Base-by-base conservation (phyloP, 1,140 invertebrate species). In the Halictus rubicundus region DNA sequence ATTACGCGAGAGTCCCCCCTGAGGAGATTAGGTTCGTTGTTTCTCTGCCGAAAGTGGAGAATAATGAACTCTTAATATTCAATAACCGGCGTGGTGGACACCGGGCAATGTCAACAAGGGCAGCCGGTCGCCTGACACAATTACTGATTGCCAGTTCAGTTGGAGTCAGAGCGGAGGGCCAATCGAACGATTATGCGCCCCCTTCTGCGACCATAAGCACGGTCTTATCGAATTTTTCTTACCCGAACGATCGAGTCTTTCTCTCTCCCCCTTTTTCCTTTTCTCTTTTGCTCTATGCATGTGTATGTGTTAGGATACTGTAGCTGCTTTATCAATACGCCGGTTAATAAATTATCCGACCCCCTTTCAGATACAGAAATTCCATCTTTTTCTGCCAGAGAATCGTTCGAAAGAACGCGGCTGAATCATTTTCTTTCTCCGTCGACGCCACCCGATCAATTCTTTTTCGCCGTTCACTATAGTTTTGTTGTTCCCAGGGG, bases 321-420 rank as follows among this genome's bases (percentile, higher is more conserved):
- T 61, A 59, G 52, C 39, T 9, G 21, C 10, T 54, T 84, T 85
- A 85, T 81, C 83, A 25, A 19, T 64, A 14, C 49, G 76, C 59
- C 74, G 70, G 70, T 70, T 80, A 75, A 86, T 86, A 86, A 86
- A 86, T 85, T 79, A 85, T 69, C 74, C 79, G 66, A 25, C 72
- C 73, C 21, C n/a, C 19, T 39, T 27, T 19, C 4, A 32, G 32
- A 32, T 39, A 10, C 68, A 81, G 75, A 85, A 78, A 79, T 59
- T 68, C n/a, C 42, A 37, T 32, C 32, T 32, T 32, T 1, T 32
- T 32, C 32, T 32, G 32, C 3, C 78, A 71, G 81, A 69, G 72
- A 70, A 81, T 69, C 73, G 77, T 59, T 68, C 80, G 37, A 46
- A 65, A 73, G 60, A 78, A 85, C 72, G 72, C 81, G 69, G 75